Evolutionary conservation across 35 echinoderm and acorn worm genomes (phyloP), one percentile per base, ranked within the genome.

Genomic region (Stichopus chloronotus): DNA sequence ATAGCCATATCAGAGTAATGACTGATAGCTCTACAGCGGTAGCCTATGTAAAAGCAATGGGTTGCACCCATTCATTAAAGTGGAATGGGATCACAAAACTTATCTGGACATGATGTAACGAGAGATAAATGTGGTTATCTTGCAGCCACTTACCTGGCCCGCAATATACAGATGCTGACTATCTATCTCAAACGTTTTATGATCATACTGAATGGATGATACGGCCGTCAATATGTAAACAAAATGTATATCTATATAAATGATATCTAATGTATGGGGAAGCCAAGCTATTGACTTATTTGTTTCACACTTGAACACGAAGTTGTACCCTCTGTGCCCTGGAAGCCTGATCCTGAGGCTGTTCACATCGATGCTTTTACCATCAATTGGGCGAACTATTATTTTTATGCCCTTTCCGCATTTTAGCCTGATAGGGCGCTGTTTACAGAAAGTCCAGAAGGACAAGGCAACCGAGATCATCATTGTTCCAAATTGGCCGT

Each of bases 251-350:
- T n/a, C n/a, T n/a, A n/a, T n/a, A n/a, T n/a, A n/a, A n/a, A n/a
- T n/a, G 25, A 53, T 90, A 11, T 9, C 57, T 9, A 19, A 11
- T 5, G 24, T 92, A 43, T 92, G 9, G 72, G 90, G 90, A 80
- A 78, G 80, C 17, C 90, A 56, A 80, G 90, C 56, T 52, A 92
- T 92, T 19, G 90, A 92, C 52, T 60, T 92, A 53, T 92, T 92
- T 92, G 76, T 76, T 7, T 92, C 90, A 20, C 71, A 76, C 11
- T 25, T 92, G 4, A 92, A 80, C 5, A 92, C 79, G 56, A 55
- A 92, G 59, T 81, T 43, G 76, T 56, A 22, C 69, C 13, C 55
- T 92, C 52, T 92, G 56, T 92, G 4, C 20, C 78, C 1, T 80
- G 90, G 90, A 53, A 59, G 25, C 90, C 90, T 53, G 90, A 92